Conservation (phyloP, 2,797 vertebrate genomes). For the Pterois miles region DNA sequence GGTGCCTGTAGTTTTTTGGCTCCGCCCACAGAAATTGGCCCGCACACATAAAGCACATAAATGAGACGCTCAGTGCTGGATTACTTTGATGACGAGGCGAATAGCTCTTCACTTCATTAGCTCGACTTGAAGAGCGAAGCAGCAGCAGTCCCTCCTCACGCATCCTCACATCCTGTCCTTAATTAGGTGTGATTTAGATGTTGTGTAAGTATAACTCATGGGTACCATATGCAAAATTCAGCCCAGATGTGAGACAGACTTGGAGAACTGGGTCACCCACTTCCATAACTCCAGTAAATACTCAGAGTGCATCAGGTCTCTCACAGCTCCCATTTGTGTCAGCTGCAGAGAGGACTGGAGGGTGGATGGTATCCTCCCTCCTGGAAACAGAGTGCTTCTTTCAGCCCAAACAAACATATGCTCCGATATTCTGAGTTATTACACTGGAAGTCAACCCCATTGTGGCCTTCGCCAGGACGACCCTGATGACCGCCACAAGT, state of each 20-base stretch:
- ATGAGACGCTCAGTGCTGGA: neutral
- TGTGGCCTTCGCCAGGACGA: too few relatives aligned
- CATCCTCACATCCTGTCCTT: conserved; percentile 15
- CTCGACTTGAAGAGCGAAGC: neutral
- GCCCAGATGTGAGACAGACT: conserved; percentile 47
- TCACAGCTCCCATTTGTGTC: conserved; percentile 2
- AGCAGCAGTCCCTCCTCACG: neutral
- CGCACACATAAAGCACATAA: neutral
- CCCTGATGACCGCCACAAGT: too few relatives aligned
- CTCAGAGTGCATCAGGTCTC: conserved; percentile 11
- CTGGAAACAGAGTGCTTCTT: neutral
- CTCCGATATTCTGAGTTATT: neutral
- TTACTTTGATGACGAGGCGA: neutral
- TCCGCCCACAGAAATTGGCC: neutral
- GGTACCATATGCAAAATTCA: conserved; percentile 43
- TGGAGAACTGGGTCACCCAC: conserved; percentile 58
- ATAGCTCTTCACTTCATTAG: conserved; percentile 3
- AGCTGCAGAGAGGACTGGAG: neutral
- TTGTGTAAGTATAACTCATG: conserved; percentile 8
- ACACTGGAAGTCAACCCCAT: neutral
- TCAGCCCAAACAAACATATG: neutral
- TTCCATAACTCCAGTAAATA: conserved; percentile 36
- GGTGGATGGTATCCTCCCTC: neutral
- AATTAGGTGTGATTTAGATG: conserved; percentile 17
- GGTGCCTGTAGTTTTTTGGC: neutral